Base-by-base conservation (phyloP, 1,140 invertebrate species). In the Probaryconus sp. region DNA sequence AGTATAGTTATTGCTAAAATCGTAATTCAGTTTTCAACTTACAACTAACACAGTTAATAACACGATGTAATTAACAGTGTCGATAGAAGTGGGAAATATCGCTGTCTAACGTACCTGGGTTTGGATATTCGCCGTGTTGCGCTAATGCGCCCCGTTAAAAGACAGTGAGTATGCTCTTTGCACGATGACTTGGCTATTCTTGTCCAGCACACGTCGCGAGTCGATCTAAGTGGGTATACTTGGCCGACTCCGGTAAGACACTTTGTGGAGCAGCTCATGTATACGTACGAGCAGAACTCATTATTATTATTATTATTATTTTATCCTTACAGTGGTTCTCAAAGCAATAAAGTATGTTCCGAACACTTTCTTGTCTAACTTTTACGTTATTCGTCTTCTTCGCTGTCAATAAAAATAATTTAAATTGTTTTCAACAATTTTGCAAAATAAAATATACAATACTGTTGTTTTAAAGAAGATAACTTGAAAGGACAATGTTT, bases 121-220 rank as follows among this genome's bases (percentile, higher is more conserved):
- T 78, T 75, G 76, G 63, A 75, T 79, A 71, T 79, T 80, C 40
- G 70, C 69, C 60, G 77, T 77, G 69, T 76, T 61, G 77, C 69
- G 73, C 78, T 84, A 84, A 81, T 79, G 80, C 79, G 77, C 43
- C 76, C 71, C 75, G 77, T 81, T 82, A 87, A 83, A 84, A 81
- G 81, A 82, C 76, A 82, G 83, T 87, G 86, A 88, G 85, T 86
- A 68, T 85, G 83, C 83, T 87, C 83, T 86, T 85, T 83, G 81
- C 81, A 73, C 80, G 85, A 87, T 88, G 86, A 88, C 84, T 85
- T 60, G 80, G 81, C 85, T 74, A 80, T 87, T 87, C 78, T 75
- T 79, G 79, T 76, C 74, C 76, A 80, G 60, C 76, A 75, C 76
- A 75, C 78, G 75, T 77, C 78, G 79, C 80, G 79, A 81, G 80